Percentiles rank a stretch among this genome's conserved stretches.
Evolutionary conservation across 2,797 vertebrate genomes (phyloP).

Genomic region (Phataginus tetradactyla): DNA sequence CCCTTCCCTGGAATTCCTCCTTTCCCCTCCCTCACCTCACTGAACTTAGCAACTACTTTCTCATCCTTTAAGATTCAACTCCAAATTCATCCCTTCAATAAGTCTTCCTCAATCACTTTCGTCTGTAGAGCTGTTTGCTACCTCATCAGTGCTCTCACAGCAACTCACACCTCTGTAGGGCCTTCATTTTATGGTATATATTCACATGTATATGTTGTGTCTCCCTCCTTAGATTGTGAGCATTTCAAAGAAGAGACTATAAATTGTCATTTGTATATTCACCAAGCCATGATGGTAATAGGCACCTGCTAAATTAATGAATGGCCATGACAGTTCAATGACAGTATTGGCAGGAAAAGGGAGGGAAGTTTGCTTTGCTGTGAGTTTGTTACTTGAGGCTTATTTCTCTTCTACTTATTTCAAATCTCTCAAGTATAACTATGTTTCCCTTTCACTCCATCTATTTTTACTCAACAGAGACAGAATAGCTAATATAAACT

Average conservation of each 20-base stretch:
- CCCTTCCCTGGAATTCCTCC: background rate
- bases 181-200: background rate
- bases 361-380: background rate
- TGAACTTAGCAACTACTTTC: background rate
- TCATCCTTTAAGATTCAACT: background rate
- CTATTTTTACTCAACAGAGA: background rate
- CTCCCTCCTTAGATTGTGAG: background rate
- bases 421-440: background rate
- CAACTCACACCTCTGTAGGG: background rate
- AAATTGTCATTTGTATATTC: background rate
- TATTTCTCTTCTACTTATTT: background rate
- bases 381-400: background rate
- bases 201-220: background rate
- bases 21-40: background rate
- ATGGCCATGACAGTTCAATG: background rate
- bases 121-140: background rate
- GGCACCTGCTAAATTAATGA: background rate
- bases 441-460: background rate
- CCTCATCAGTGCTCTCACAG: background rate
- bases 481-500: background rate
- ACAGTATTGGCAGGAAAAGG: background rate
- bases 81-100: background rate
- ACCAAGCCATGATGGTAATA: background rate
- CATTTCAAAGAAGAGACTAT: background rate
- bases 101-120: background rate